Evolutionary conservation across 2,113 vertebrate genomes (phyloP), one percentile per base, ranked within the genome.

Genomic region (Ciconia boyciana): DNA sequence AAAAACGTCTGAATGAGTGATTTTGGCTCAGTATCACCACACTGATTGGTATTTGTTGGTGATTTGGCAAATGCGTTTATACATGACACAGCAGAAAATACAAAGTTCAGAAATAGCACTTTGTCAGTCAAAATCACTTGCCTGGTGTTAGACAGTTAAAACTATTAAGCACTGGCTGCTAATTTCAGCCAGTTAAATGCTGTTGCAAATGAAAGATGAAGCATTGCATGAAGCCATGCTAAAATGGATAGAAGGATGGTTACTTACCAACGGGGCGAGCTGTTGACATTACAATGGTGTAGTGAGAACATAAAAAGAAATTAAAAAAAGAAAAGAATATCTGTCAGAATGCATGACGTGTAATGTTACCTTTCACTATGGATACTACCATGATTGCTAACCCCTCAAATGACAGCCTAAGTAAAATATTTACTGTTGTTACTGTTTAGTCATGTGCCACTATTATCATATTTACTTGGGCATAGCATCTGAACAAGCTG

Each of bases 241-340:
- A 98, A 97, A 98, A 98, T 98, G 98, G 98, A 98, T 98, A 98
- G 98, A 98, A 98, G 98, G 99, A 99, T 99, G 99, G 98, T 97
- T 99, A 99, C 99, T 99, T 99, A 99, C 99, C 99, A 82, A 99
- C 99, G 72, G 99, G 99, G 98, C 99, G 99, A 98, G 98, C 99
- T 99, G 99, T 98, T 99, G 98, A 99, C 98, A 99, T 98, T 98
- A 99, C 98, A 99, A 99, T 99, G 99, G 98, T 98, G 98, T 98
- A 98, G 99, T 99, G 98, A 98, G 98, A 98, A 98, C 97, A 98
- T 98, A 98, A 98, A 97, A 98, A 96, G 97, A 98, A 98, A 98
- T 98, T 97, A 97, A 97, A 98, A 93, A 98, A 98, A 98, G 94
- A 98, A 98, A 99, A 97, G 91, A 97, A 97, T 98, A 97, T 98